Percentiles rank a stretch among this genome's conserved stretches.
Evolutionary conservation across 1,140 invertebrate species (phyloP).

Genomic region (Scylla paramamosain): DNA sequence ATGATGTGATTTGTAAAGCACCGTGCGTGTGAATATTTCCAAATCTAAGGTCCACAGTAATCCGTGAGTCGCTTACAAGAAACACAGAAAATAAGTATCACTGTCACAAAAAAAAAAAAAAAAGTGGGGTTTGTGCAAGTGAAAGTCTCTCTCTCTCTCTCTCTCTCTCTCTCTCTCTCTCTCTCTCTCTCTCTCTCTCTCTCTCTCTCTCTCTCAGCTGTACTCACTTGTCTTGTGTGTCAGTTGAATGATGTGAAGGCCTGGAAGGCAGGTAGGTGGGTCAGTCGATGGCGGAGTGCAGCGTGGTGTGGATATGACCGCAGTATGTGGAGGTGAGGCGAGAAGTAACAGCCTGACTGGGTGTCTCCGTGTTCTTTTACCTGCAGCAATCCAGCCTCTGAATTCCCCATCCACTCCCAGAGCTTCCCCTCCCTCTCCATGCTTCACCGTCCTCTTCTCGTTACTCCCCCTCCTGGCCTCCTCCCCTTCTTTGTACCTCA

Average conservation of each 20-base stretch:
- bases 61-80: too few species aligned
- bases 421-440: background rate
- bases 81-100: too few species aligned
- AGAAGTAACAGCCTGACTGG: background rate
- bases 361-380: too few species aligned
- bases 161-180: slow-evolving; percentile 26
- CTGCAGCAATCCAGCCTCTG: too few species aligned
- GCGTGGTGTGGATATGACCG: background rate
- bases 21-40: too few species aligned
- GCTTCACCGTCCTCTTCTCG: background rate
- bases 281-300: background rate
- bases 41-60: too few species aligned
- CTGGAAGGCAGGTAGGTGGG: background rate
- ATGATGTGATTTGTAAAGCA: too few species aligned
- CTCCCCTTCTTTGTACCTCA: background rate
- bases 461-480: background rate
- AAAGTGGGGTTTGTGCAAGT: too few species aligned
- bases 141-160: too few species aligned
- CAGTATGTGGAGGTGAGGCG: background rate
- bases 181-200: slow-evolving; percentile 48
- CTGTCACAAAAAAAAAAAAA: too few species aligned
- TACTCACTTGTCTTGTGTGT: background rate
- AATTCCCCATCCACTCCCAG: too few species aligned
- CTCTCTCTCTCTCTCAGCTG: background rate
- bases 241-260: background rate